Evolutionary conservation across 2,888 invertebrate genomes (phyloP).

Genomic region (Cryptus armator): DNA sequence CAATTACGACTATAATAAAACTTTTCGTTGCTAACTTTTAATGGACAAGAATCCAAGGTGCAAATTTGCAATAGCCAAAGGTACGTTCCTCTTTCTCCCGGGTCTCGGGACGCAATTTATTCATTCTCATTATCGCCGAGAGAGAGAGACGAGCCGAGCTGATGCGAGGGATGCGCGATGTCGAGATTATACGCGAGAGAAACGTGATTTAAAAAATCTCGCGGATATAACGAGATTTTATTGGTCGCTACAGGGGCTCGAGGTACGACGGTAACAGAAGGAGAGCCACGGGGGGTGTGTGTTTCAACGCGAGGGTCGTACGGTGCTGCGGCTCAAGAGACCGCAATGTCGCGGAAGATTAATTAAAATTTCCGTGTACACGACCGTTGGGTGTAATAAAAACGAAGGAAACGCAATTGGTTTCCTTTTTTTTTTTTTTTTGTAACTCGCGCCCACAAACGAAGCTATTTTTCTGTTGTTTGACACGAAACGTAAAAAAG

Average conservation of each 20-base stretch:
- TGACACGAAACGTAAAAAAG: neutral
- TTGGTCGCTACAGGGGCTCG: slow-evolving; percentile 28
- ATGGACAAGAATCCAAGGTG: slow-evolving; percentile 44
- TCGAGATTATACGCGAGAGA: neutral
- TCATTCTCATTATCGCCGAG: slow-evolving; percentile 62
- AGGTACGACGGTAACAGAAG: neutral
- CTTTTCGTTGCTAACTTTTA: slow-evolving; percentile 57
- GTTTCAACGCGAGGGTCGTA: neutral
- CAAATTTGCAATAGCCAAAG: slow-evolving; percentile 53
- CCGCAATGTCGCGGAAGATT: slow-evolving; percentile 35
- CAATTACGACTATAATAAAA: slow-evolving; percentile 58
- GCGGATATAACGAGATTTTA: slow-evolving; percentile 56
- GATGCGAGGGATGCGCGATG: neutral
- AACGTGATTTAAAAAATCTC: slow-evolving; percentile 48
- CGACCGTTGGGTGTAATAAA: slow-evolving; percentile 42
- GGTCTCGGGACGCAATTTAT: slow-evolving; percentile 57
- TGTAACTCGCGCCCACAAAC: slow-evolving; percentile 4
- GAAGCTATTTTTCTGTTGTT: neutral
- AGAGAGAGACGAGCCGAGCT: slow-evolving; percentile 15
- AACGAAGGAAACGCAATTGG: slow-evolving; percentile 29
- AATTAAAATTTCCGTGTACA: slow-evolving; percentile 51
- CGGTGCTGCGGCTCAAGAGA: slow-evolving; percentile 1
- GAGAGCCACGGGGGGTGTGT: neutral
- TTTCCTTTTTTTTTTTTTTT: neutral
- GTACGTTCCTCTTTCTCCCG: neutral